Evolutionary conservation across 2,888 invertebrate species (phyloP), one percentile per base, ranked within the genome.

Genomic region (Ceratothoa steindachneri): DNA sequence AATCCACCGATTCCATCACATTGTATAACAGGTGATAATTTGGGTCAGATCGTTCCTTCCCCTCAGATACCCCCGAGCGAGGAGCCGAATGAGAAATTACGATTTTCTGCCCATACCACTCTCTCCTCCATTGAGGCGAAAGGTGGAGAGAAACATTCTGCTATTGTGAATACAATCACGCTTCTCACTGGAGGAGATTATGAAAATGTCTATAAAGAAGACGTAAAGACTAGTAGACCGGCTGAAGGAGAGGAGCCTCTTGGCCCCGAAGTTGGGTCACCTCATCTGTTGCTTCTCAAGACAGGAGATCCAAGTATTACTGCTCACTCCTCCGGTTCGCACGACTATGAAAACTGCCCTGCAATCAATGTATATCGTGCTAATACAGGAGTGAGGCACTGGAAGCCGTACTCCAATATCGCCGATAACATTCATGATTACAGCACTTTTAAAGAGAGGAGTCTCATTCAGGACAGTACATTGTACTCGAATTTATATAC

Each of bases 281-380:
- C 55, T 55, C 7, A 55, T 5, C 15, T 55, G 19, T 55, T 12
- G 12, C 19, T 55, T 19, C 19, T 55, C 5, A 7, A 22, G 24
- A 15, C 55, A 12, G 24, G 7, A 7, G 52, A 77, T 71, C 73
- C 73, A 68, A 73, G 71, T 22, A 72, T 53, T 2, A 69, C 78
- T 24, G 65, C 75, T 7, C 69, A 72, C 22, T 76, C 76, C 19
- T 73, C 72, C 69, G 88, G 89, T 3, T 87, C 89, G 67, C 89
- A 89, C 81, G 89, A 89, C 82, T 89, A 89, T 81, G 89, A 89
- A 83, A 89, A 89, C 82, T 87, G 89, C 80, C 89, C 89, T 82
- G 88, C 89, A 1, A 86, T 89, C 3, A 89, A 89, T 81, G 88
- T 89, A 71, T 88, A 89, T 1, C 84, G 89, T 77, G 89, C 89